phyloP scores from a whole-genome alignment of 37 sponge, comb jelly and placozoan species.

The Tethya wilhelma region DNA sequence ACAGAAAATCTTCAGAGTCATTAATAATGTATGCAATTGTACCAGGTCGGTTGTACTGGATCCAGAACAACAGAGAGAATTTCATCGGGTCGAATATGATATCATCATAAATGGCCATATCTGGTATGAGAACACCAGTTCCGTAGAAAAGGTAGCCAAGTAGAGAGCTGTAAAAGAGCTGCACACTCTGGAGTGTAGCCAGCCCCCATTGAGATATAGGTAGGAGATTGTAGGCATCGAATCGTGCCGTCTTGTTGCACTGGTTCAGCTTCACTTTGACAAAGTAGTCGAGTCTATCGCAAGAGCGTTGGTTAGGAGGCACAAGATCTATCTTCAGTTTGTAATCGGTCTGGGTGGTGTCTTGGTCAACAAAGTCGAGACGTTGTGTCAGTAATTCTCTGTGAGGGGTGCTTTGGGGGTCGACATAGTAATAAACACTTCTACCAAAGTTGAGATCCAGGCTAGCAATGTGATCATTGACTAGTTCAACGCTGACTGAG shows the following conservation, averaged over 20 bases:
- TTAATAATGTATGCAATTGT: constrained; percentile 30
- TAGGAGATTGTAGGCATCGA: constrained; percentile 27
- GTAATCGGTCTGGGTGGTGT: constrained; percentile 55
- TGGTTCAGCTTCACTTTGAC: constrained; percentile 45
- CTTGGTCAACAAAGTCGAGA: constrained; percentile 24
- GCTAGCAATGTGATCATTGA: constrained; percentile 39
- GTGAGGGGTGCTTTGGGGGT: neutral
- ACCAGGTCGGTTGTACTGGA: constrained; percentile 29
- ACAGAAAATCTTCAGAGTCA: constrained; percentile 14
- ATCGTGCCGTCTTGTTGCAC: constrained; percentile 3
- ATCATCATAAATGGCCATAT: constrained; percentile 16
- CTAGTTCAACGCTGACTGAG: neutral
- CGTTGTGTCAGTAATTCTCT: neutral
- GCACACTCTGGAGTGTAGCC: constrained; percentile 19
- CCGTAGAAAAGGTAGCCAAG: constrained; percentile 55
- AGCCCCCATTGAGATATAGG: constrained; percentile 47
- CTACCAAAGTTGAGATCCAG: constrained; percentile 1
- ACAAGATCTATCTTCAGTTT: constrained; percentile 2
- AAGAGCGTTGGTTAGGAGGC: constrained; percentile 22
- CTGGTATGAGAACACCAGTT: constrained; percentile 47
- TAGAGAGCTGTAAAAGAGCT: constrained; percentile 21
- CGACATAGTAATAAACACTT: constrained; percentile 43
- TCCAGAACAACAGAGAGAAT: constrained; percentile 52
- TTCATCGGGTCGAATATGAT: constrained; percentile 1
- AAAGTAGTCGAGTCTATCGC: constrained; percentile 48